Evolutionary conservation across 2,888 invertebrate genomes (phyloP).

Genomic region (Oscheius myriophilus): DNA sequence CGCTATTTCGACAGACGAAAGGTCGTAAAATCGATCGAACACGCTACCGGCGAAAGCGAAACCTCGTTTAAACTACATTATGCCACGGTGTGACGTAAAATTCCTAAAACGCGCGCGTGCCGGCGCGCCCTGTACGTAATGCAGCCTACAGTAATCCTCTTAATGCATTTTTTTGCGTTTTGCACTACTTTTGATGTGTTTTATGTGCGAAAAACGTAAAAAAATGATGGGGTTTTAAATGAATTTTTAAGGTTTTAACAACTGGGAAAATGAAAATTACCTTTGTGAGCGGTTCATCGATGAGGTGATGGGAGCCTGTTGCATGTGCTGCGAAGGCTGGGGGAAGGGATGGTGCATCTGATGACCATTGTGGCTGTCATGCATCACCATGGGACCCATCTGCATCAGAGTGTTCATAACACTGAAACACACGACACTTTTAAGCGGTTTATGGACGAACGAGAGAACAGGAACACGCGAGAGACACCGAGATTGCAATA

Average conservation of each 20-base stretch:
- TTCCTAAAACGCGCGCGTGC: no score
- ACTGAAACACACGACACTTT: slow-evolving; percentile 16
- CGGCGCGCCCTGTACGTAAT: no score
- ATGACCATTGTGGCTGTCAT: slow-evolving; percentile 23
- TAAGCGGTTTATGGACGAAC: not conserved
- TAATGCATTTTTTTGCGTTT: not conserved
- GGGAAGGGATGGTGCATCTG: slow-evolving; percentile 40
- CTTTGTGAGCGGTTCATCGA: slow-evolving; percentile 60
- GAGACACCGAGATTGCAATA: slow-evolving; percentile 2
- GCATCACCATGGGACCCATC: slow-evolving; percentile 47
- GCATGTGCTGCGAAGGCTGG: slow-evolving; percentile 32
- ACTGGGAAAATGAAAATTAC: slow-evolving; percentile 24
- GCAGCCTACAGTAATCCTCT: not conserved
- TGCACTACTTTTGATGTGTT: not conserved
- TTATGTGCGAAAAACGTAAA: no score
- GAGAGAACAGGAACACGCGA: not conserved
- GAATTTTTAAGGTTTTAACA: not conserved
- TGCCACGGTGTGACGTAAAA: no score
- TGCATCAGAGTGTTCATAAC: slow-evolving; percentile 57
- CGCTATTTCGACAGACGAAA: slow-evolving; percentile 8
- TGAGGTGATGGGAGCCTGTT: slow-evolving; percentile 46
- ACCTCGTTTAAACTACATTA: no score
- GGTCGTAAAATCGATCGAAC: no score
- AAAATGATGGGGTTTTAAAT: no score
- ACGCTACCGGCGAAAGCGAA: no score